Base-by-base conservation (phyloP, 2,888 invertebrate species). In the Pristionchus entomophagus region DNA sequence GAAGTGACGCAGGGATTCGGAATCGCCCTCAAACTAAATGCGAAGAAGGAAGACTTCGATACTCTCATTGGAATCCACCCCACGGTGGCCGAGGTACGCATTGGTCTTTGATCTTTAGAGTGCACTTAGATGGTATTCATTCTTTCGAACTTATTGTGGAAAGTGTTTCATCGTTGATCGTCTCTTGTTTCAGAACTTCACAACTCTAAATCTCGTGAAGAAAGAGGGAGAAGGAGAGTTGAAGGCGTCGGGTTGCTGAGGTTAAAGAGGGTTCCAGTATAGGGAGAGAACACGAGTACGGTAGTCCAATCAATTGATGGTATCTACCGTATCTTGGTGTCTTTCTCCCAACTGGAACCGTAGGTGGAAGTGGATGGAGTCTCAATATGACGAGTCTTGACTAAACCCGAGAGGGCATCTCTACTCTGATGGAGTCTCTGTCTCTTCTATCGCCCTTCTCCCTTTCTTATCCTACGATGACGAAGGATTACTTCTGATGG, bases 1-100 rank as follows among this genome's bases (percentile, higher is more conserved):
- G 96, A 96, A 93, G 94, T 96, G 32, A 95, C 95, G 86, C 95
- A 95, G 93, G 95, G 95, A 26, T 95, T 95, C 93, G 95, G 95
- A 62, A 94, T 95, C 19, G 95, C 94, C 2, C 91, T 96, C 88
- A 95, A 94, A 90, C 92, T 95, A 86, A 94, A 94, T 22, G 95
- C 95, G 14, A 95, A 94, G 14, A 95, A 95, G 91, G 91, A 93
- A 6, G 95, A 95, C 91, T 95, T 96, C 91, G 95, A 95, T 90
- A 90, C 93, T 45, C 94, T 95, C 0, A 94, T 95, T 84, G 95
- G 95, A 73, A 95, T 96, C 88, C 95, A 96, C 94, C 95, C 96
- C 5, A 96, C 95, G 3, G 94, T 93, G 88, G 95, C 95, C 29
- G 95, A 95, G 94, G 95, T 95, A 32, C 41, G 19, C 19, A 73